Evolutionary conservation across 2,113 vertebrate species (phyloP).

Genomic region (Eudyptes chrysolophus): DNA sequence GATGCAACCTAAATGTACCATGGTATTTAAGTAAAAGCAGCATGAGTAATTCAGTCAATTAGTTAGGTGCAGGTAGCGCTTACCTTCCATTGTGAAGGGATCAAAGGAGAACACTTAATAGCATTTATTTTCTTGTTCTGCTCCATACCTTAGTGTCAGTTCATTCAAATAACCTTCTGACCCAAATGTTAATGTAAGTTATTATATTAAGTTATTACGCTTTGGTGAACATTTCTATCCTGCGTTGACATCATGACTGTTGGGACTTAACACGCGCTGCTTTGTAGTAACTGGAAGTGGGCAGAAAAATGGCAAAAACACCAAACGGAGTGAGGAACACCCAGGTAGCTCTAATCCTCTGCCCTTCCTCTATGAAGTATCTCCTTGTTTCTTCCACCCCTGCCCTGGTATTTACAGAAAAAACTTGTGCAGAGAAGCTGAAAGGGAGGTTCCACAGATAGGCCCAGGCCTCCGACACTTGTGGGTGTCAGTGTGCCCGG

Average conservation of each 20-base stretch:
- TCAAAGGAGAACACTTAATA: constrained; percentile 10
- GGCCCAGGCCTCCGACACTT: not conserved
- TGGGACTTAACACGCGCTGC: not conserved
- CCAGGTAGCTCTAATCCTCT: not conserved
- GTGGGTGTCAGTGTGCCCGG: not conserved
- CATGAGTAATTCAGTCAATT: constrained; percentile 5
- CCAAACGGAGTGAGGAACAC: not conserved
- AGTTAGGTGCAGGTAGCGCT: not conserved
- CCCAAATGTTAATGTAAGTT: not conserved
- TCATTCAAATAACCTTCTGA: not conserved
- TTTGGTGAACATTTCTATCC: not conserved
- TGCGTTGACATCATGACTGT: not conserved
- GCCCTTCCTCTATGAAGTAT: not conserved
- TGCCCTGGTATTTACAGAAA: not conserved
- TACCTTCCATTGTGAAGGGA: not conserved
- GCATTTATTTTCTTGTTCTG: not conserved
- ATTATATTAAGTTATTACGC: not conserved
- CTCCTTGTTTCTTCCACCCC: not conserved
- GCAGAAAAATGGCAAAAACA: not conserved
- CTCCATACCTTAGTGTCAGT: not conserved
- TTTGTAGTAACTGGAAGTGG: not conserved
- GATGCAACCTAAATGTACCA: not conserved
- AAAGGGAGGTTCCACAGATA: not conserved
- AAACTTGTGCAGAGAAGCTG: not conserved
- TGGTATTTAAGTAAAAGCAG: not conserved